Base-by-base conservation (phyloP, 2,888 invertebrate genomes). In the Himalopsyche japonica region DNA sequence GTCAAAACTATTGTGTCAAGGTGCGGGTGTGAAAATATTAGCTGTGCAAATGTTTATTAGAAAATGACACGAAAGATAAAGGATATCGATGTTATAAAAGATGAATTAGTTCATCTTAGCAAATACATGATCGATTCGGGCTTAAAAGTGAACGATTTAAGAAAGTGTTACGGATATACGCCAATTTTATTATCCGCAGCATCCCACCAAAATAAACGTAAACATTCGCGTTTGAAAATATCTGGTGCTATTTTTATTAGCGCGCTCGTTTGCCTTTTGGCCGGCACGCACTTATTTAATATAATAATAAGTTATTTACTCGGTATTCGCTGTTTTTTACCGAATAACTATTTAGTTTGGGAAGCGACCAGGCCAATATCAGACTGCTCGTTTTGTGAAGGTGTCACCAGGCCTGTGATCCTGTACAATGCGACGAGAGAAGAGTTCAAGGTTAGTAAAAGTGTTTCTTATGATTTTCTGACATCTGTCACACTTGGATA, bases 321-420 rank as follows among this genome's bases (percentile, higher is more conserved):
- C 87, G 93, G 94, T 88, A 92, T 94, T 87, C 93, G 96, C 89
- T 98, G 98, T 91, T 91, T 97, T 87, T 89, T 97, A 89, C 95
- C 96, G 87, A 96, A 96, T 90, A 97, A 97, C 92, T 96, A 96
- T 90, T 92, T 97, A 85, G 91, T 97, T 87, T 97, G 97, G 97
- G 97, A 98, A 91, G 96, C 96, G 81, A 95, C 97, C 30, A 92
- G 97, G 87, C 97, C 97, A 34, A 92, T 96, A 82, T 95, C 96
- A 30, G 94, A 97, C 90, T 98, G 98, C 89, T 92, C 93, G 88
- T 96, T 96, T 90, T 97, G 97, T 91, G 90, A 91, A 88, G 94
- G 94, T 88, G 91, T 96, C 85, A 92, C 93, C 81, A 92, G 93
- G 87, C 95, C 96, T 76, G 90, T 95, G 87, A 92, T 96, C 88